These are phyloP conservation scores for Amphimedon queenslandica DNA, from an alignment of 37 sponge, comb jelly and placozoan species.

Conservation along the genomic window DNA sequence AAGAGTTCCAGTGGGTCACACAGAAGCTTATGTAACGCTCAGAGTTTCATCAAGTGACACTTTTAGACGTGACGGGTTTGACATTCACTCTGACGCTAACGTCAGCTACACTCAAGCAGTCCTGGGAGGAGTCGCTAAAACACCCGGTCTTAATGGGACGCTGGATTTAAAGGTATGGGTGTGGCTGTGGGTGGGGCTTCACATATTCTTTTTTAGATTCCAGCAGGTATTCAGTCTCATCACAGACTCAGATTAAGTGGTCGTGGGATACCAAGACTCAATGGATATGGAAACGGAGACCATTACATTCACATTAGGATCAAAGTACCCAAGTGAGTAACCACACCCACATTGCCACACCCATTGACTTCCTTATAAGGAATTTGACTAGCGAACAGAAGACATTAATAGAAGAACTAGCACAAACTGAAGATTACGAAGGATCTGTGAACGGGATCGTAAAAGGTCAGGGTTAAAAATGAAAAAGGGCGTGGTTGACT, in stretches of 20 bases:
- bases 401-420: conserved; percentile 46
- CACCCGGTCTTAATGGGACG: conserved; percentile 72
- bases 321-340: conserved; percentile 70
- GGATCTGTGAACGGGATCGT: conserved; percentile 46
- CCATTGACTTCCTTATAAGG: conserved; percentile 18
- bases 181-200: neutral
- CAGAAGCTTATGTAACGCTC: conserved; percentile 47
- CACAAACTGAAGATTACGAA: conserved; percentile 30
- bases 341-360: neutral
- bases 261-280: conserved; percentile 77
- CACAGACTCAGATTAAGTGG: conserved; percentile 70
- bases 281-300: conserved; percentile 81
- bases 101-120: conserved; percentile 85
- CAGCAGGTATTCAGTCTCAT: conserved; percentile 83
- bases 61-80: conserved; percentile 79
- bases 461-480: conserved; percentile 27
- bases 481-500: no score
- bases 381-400: conserved; percentile 39
- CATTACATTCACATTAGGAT: conserved; percentile 91
- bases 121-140: conserved; percentile 76
- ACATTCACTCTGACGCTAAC: conserved; percentile 67
- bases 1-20: conserved; percentile 56
- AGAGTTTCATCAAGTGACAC: conserved; percentile 51
- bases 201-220: conserved; percentile 53
- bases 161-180: conserved; percentile 70